Percentiles rank a stretch among this genome's conserved stretches.
Conservation (phyloP, 2,888 invertebrate genomes). For the Linnaemya vulpina region DNA sequence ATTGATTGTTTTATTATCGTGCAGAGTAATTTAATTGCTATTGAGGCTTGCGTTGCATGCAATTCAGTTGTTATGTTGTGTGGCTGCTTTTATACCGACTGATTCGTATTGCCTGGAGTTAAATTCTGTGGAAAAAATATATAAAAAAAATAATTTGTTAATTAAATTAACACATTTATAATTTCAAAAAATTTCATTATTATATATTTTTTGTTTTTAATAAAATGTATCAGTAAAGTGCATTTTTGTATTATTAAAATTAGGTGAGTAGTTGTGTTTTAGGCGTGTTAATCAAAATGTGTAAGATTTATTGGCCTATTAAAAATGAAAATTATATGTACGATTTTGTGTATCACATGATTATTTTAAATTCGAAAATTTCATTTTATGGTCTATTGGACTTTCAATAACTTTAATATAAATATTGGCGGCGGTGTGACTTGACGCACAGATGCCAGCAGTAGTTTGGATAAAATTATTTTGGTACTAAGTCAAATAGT, state of each 20-base stretch:
- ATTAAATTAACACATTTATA: constrained; percentile 52
- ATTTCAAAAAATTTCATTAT: neutral
- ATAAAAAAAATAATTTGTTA: constrained; percentile 35
- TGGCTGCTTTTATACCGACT: neutral
- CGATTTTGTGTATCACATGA: neutral
- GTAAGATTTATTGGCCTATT: neutral
- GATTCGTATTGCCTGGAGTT: constrained; percentile 13
- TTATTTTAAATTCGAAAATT: neutral
- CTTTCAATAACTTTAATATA: too few relatives aligned
- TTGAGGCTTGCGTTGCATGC: constrained; percentile 31
- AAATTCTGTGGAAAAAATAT: constrained; percentile 28
- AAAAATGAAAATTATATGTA: neutral
- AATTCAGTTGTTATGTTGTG: constrained; percentile 3
- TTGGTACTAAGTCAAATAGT: too few relatives aligned
- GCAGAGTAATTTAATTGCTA: constrained; percentile 42
- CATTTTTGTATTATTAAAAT: neutral
- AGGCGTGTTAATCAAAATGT: constrained; percentile 17
- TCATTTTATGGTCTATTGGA: too few relatives aligned
- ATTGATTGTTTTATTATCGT: constrained; percentile 40
- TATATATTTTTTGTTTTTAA: too few relatives aligned
- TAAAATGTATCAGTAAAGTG: neutral
- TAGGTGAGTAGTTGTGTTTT: neutral
- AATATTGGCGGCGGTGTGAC: too few relatives aligned
- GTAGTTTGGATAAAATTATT: too few relatives aligned
- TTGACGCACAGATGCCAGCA: too few relatives aligned